phyloP scores from a whole-genome alignment of 1,140 invertebrate species.

The Lepidurus couesii region DNA sequence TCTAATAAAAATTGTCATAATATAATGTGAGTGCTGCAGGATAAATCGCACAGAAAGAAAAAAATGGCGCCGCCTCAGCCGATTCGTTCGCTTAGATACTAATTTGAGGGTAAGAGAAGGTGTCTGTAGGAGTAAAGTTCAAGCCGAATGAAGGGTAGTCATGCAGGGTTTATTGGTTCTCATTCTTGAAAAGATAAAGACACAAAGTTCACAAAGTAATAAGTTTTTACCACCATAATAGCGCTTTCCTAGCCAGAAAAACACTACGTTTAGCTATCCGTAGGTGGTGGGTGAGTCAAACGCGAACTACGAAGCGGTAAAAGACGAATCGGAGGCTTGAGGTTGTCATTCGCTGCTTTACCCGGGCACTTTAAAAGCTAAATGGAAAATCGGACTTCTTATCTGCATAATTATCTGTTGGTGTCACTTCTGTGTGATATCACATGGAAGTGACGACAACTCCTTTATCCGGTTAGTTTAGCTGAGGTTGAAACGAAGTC shows the following conservation, averaged over 20 bases:
- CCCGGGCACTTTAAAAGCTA: too few relatives aligned
- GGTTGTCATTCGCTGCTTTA: too few relatives aligned
- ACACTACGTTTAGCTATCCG: background rate
- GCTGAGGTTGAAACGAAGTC: too few relatives aligned
- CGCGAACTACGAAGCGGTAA: too few relatives aligned
- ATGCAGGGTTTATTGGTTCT: background rate
- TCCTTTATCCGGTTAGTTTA: too few relatives aligned
- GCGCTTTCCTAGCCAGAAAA: slow-evolving; percentile 2
- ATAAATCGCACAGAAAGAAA: background rate
- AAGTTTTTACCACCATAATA: slow-evolving; percentile 9
- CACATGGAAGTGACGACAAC: too few relatives aligned
- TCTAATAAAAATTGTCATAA: background rate
- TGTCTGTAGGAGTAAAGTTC: background rate
- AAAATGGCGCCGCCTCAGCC: background rate
- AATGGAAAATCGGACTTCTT: too few relatives aligned
- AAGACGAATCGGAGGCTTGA: too few relatives aligned
- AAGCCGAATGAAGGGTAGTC: background rate
- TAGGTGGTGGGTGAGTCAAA: too few relatives aligned
- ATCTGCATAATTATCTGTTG: too few relatives aligned
- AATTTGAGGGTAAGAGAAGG: background rate
- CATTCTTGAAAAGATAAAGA: background rate
- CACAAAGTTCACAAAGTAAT: background rate
- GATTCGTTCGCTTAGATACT: background rate
- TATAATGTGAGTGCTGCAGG: too few relatives aligned
- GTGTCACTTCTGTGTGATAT: too few relatives aligned